Conservation (phyloP, 2,797 vertebrate genomes). For the Sciurus carolinensis region DNA sequence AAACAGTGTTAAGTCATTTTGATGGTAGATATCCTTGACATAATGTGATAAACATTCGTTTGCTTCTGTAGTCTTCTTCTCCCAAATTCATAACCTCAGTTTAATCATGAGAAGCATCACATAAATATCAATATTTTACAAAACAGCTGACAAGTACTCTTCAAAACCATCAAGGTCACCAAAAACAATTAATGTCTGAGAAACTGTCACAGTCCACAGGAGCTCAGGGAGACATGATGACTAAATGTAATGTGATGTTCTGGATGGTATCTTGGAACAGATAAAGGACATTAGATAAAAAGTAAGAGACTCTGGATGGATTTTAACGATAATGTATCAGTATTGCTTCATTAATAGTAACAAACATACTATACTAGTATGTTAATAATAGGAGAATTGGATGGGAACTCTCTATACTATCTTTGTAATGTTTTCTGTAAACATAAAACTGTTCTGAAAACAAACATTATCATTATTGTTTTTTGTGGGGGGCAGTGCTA, state of each 20-base stretch:
- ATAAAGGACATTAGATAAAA: slow-evolving; percentile 62
- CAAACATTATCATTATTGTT: not conserved
- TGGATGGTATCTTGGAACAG: slow-evolving; percentile 9
- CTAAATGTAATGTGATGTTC: not conserved
- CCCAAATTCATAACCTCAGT: slow-evolving; percentile 11
- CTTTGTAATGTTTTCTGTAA: slow-evolving; percentile 21
- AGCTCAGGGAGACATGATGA: slow-evolving; percentile 51
- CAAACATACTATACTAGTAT: not conserved
- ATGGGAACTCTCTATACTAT: slow-evolving; percentile 1
- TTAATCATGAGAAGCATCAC: slow-evolving; percentile 22
- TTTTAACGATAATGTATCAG: not conserved
- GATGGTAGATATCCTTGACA: slow-evolving; percentile 1
- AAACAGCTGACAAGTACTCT: slow-evolving; percentile 50
- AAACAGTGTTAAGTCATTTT: slow-evolving; percentile 1
- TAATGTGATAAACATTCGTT: slow-evolving; percentile 1
- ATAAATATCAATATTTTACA: slow-evolving; percentile 39
- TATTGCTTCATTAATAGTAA: slow-evolving; percentile 43
- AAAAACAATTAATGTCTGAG: slow-evolving; percentile 44
- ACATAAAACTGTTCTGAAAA: slow-evolving; percentile 43
- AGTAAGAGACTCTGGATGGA: not conserved
- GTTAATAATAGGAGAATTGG: not conserved
- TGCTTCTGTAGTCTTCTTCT: slow-evolving; percentile 27
- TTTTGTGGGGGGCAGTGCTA: not conserved
- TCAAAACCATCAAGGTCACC: slow-evolving; percentile 63
- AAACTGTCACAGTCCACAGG: slow-evolving; percentile 49